Percentiles rank a stretch among this genome's conserved stretches.
Conservation (phyloP, 2,113 vertebrate species). For the Ceyx melanurus region DNA sequence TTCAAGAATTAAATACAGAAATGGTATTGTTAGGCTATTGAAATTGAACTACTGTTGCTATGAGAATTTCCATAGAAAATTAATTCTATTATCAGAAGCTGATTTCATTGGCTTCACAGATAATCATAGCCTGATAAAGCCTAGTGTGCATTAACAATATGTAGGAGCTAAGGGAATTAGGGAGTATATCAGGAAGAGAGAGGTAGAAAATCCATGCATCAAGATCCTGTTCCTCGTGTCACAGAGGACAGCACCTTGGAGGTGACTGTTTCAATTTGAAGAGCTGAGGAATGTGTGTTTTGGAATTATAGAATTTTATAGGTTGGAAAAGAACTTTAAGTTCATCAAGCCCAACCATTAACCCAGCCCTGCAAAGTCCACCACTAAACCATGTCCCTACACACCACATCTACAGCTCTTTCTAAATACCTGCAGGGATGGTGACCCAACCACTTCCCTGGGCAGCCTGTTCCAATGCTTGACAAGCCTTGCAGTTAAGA, state of each 20-base stretch:
- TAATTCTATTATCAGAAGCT: no score
- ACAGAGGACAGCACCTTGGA: background rate
- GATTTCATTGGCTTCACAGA: no score
- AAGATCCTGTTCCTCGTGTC: background rate
- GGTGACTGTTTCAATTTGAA: background rate
- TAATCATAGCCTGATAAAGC: no score
- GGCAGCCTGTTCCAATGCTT: background rate
- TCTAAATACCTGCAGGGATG: background rate
- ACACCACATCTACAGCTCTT: background rate
- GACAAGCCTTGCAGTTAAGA: background rate
- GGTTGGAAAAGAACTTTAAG: background rate
- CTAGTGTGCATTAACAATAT: background rate
- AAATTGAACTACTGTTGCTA: no score
- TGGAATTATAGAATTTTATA: background rate
- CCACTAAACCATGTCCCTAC: background rate
- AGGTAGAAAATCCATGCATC: background rate
- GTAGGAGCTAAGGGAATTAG: background rate
- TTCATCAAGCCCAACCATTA: rapidly evolving
- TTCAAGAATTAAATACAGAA: background rate
- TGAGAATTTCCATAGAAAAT: no score
- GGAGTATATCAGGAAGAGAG: background rate
- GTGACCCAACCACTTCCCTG: background rate
- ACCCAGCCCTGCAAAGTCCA: background rate
- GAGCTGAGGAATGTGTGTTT: background rate
- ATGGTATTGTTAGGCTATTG: no score